These are phyloP conservation scores for Maniola jurtina DNA, from an alignment of 1,140 invertebrate species.

Conservation along the genomic window DNA sequence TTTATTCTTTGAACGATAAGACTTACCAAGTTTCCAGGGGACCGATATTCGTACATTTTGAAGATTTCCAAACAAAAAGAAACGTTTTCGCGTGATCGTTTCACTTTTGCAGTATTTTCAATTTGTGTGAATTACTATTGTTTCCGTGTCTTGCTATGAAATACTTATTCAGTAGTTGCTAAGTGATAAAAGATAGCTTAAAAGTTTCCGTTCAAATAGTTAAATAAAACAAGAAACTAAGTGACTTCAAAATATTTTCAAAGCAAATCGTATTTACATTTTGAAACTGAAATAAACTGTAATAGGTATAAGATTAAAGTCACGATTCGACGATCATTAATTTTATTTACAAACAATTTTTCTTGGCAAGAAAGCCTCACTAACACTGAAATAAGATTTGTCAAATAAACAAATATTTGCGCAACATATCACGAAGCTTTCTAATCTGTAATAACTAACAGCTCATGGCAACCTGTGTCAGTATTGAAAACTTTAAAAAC, in stretches of 20 bases:
- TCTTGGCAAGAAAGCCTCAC: background rate
- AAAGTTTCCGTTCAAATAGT: too few relatives aligned
- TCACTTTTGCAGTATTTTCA: slow-evolving; percentile 20
- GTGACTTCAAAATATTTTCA: too few relatives aligned
- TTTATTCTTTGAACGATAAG: slow-evolving; percentile 5
- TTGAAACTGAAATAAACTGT: too few relatives aligned
- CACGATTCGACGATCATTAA: slow-evolving; percentile 2
- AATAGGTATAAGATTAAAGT: background rate
- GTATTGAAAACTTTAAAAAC: too few relatives aligned
- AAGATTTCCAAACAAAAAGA: slow-evolving; percentile 18
- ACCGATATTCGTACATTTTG: slow-evolving; percentile 3
- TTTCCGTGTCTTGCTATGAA: slow-evolving; percentile 6
- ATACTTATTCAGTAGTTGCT: slow-evolving; percentile 10
- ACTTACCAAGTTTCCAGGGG: background rate
- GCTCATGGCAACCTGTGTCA: background rate
- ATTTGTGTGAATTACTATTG: slow-evolving; percentile 18
- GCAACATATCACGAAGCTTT: slow-evolving; percentile 30
- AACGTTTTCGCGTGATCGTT: slow-evolving; percentile 20
- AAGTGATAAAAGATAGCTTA: slow-evolving; percentile 6
- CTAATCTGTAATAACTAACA: slow-evolving; percentile 33
- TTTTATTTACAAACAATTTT: slow-evolving; percentile 9
- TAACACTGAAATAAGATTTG: slow-evolving; percentile 31
- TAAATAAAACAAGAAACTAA: too few relatives aligned
- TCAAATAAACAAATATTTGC: slow-evolving; percentile 30
- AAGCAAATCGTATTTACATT: too few relatives aligned